Evolutionary conservation across 2,113 vertebrate species (phyloP), one percentile per base, ranked within the genome.

Genomic region (Proteles cristata): DNA sequence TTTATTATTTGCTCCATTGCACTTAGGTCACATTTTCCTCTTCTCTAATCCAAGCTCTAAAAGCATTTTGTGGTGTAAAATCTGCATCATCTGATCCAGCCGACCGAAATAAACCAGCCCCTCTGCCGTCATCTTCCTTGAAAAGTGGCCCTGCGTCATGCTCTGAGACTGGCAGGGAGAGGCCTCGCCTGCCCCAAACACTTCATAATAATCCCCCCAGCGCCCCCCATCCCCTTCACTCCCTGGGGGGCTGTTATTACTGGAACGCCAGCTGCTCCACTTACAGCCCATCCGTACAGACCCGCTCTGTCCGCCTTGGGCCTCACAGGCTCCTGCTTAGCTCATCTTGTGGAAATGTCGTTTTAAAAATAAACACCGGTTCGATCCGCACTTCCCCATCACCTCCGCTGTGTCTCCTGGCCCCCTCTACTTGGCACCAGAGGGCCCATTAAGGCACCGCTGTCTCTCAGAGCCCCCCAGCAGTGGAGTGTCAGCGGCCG

Each of bases 11-110:
- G 92, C 82, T 74, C 90, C 91, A 39, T 92, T 95, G 95, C 96
- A 2, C 98, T 98, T 94, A 97, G 98, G 98, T 99, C 98, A 99
- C 87, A 98, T 97, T 99, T 99, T 99, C 98, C 98, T 98, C 95
- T 93, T 85, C 35, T 98, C 96, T 97, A 96, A 98, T 98, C 98
- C 97, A 98, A 97, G 94, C 94, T 85, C 97, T 96, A 90, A 97
- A 98, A 95, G 96, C 98, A 96, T 97, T 98, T 98, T 98, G 98
- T 0, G 97, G 96, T 98, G 92, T 97, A 98, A 98, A 98, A 97
- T 97, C 97, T 98, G 11, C 25, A 88, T 98, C 98, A 99, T 98
- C 97, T 98, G 98, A 98, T 97, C 98, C 97, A 84, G 92, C 97
- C 79, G n/a, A 68, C 98, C 86, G 71, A 98, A 98, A 97, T 98